Conservation (phyloP, 2,113 vertebrate species). For the Bostrychus sinensis region DNA sequence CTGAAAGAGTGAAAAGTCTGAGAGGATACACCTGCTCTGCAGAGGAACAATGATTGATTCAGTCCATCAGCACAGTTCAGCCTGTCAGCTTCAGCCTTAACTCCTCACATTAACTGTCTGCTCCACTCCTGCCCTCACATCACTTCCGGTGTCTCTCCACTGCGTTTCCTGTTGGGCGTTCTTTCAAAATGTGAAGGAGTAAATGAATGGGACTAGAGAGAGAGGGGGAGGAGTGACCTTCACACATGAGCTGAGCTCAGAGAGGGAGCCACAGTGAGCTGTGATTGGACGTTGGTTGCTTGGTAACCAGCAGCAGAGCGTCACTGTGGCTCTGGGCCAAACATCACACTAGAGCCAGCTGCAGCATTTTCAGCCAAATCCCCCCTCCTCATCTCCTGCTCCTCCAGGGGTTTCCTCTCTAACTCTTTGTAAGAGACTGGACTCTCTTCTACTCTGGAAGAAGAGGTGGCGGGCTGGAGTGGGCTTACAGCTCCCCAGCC, state of each 20-base stretch:
- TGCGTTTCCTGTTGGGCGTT: constrained; percentile 17
- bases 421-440: too few relatives aligned
- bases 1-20: too few relatives aligned
- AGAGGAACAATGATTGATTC: too few relatives aligned
- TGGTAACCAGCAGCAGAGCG: constrained; percentile 57
- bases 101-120: too few relatives aligned
- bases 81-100: too few relatives aligned
- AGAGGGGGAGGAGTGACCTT: constrained; percentile 64
- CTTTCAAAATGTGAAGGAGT: neutral
- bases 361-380: constrained; percentile 9
- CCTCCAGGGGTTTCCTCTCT: too few relatives aligned
- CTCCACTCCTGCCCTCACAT: too few relatives aligned
- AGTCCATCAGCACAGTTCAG: too few relatives aligned
- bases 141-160: constrained; percentile 37
- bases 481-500: too few relatives aligned
- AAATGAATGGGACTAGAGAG: neutral
- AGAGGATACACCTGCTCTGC: too few relatives aligned
- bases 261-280: constrained; percentile 15
- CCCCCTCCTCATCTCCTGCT: constrained; percentile 3
- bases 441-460: too few relatives aligned
- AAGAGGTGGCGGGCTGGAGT: too few relatives aligned
- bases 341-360: constrained; percentile 26
- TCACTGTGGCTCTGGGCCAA: constrained; percentile 14
- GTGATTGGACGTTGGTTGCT: constrained; percentile 63
- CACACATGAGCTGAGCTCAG: constrained; percentile 46